Conservation (phyloP, 1,140 invertebrate genomes). For the Atta colombica region DNA sequence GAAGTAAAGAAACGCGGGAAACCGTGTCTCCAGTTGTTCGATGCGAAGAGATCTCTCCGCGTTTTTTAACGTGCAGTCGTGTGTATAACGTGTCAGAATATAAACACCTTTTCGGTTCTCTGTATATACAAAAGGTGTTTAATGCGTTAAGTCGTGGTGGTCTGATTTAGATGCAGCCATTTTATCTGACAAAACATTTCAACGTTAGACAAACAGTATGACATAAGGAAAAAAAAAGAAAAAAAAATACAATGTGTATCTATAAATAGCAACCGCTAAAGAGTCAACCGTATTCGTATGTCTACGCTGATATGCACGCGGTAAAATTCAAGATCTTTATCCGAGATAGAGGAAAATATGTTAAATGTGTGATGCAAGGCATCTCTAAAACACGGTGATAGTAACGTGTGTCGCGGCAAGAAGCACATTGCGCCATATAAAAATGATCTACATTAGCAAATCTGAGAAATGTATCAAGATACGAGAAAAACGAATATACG, state of each 20-base stretch:
- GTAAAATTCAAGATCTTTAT: slow-evolving; percentile 30
- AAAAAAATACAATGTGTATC: slow-evolving; percentile 27
- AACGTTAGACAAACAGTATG: slow-evolving; percentile 73
- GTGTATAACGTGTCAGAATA: slow-evolving; percentile 66
- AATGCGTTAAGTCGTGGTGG: slow-evolving; percentile 74
- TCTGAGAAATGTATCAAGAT: slow-evolving; percentile 20
- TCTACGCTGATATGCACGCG: background rate
- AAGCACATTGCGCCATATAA: slow-evolving; percentile 43
- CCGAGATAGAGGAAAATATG: background rate
- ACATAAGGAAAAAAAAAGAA: slow-evolving; percentile 23
- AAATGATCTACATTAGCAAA: slow-evolving; percentile 41
- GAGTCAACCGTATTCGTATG: slow-evolving; percentile 20
- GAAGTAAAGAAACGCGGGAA: slow-evolving; percentile 61
- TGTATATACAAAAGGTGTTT: slow-evolving; percentile 65
- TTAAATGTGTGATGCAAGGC: background rate
- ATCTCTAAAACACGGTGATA: background rate
- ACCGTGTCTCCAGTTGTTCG: slow-evolving; percentile 62
- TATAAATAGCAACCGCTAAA: slow-evolving; percentile 20
- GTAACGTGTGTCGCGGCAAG: slow-evolving; percentile 37
- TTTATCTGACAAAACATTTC: slow-evolving; percentile 81
- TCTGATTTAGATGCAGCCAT: slow-evolving; percentile 78
- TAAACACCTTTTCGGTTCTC: slow-evolving; percentile 69
- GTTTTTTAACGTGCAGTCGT: slow-evolving; percentile 37
- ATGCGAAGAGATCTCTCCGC: slow-evolving; percentile 66
- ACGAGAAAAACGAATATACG: slow-evolving; percentile 9